phyloP scores from a whole-genome alignment of 2,797 vertebrate genomes.

The Limosa lapponica region DNA sequence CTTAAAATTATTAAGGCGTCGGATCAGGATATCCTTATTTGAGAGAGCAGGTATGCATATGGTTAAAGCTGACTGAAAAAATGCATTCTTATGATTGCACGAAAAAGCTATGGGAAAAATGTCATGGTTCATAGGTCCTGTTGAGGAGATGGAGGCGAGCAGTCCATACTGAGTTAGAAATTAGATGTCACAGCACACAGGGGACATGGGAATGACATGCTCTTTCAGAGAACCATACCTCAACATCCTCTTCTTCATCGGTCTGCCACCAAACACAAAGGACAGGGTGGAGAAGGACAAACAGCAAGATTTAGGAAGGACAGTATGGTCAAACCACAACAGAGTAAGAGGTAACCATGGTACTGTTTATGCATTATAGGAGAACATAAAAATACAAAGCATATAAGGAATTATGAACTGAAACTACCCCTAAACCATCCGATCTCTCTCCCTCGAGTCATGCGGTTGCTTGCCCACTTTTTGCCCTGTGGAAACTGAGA shows the following conservation, averaged over 20 bases:
- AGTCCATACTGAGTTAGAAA: slow-evolving; percentile 35
- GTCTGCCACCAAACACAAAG: slow-evolving; percentile 82
- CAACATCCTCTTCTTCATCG: slow-evolving; percentile 90
- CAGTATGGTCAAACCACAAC: neutral
- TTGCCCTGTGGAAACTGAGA: neutral
- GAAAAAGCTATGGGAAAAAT: slow-evolving; percentile 9
- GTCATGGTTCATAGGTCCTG: slow-evolving; percentile 13
- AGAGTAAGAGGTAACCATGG: slow-evolving; percentile 23
- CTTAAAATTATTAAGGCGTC: neutral
- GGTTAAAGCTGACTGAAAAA: neutral
- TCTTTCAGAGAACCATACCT: slow-evolving; percentile 82
- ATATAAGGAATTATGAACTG: neutral
- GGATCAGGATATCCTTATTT: neutral
- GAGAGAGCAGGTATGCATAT: neutral
- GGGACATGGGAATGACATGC: slow-evolving; percentile 25
- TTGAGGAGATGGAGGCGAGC: neutral
- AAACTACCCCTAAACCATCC: neutral
- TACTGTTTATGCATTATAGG: neutral
- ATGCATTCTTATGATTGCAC: neutral
- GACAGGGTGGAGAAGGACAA: slow-evolving; percentile 73
- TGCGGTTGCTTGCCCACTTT: neutral
- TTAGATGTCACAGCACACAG: slow-evolving; percentile 55
- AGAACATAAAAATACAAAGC: neutral
- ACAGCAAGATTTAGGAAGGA: slow-evolving; percentile 70
- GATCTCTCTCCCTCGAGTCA: neutral